Evolutionary conservation across 2,113 vertebrate genomes (phyloP).

Genomic region (Brienomyrus brachyistius): DNA sequence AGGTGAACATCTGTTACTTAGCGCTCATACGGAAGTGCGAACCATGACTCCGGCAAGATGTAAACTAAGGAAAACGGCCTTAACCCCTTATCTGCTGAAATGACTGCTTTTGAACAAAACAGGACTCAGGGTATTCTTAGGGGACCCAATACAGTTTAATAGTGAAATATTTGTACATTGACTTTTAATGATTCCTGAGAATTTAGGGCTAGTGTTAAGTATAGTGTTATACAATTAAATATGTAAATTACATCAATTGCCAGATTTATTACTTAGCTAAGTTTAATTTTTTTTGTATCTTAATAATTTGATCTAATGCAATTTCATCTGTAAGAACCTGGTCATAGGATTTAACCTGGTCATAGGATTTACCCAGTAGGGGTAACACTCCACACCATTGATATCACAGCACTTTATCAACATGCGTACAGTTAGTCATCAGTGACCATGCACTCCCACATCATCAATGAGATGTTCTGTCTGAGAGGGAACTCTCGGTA

Average conservation of each 20-base stretch:
- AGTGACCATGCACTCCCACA: not conserved
- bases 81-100: slow-evolving; percentile 17
- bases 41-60: slow-evolving; percentile 22
- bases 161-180: not conserved
- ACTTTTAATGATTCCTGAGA: not conserved
- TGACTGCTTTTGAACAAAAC: not conserved
- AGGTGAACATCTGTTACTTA: slow-evolving; percentile 46
- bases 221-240: not conserved
- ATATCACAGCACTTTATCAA: not conserved
- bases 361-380: not conserved
- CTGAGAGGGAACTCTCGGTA: not conserved
- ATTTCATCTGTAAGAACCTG: not conserved
- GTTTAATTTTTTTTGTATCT: not conserved
- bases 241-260: not conserved
- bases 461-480: not conserved
- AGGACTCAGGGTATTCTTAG: not conserved
- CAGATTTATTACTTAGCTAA: not conserved
- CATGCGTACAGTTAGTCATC: not conserved
- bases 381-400: not conserved
- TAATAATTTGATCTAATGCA: not conserved
- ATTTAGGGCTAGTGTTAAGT: not conserved
- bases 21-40: slow-evolving; percentile 26
- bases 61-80: slow-evolving; percentile 6
- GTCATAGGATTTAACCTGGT: not conserved
- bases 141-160: not conserved